Conservation (phyloP, 1,140 invertebrate genomes). For the Ostrea denselamellosa region DNA sequence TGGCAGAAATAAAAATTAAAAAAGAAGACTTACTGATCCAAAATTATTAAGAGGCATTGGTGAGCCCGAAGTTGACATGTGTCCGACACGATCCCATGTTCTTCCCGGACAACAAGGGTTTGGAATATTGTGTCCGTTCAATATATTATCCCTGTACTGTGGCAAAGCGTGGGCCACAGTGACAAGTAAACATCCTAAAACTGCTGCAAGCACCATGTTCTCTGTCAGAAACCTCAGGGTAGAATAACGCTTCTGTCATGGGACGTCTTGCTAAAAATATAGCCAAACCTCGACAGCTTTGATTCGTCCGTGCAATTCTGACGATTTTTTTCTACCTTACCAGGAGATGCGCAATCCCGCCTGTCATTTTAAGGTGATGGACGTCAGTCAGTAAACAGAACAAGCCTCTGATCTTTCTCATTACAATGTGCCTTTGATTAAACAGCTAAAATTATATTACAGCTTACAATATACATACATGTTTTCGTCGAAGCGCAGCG, state of each 20-base stretch:
- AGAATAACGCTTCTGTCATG: background rate
- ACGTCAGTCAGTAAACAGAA: background rate
- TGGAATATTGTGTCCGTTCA: background rate
- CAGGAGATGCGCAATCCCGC: constrained; percentile 8
- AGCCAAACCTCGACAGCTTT: background rate
- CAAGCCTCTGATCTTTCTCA: background rate
- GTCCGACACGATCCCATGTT: background rate
- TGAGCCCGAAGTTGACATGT: background rate
- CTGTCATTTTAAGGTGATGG: constrained; percentile 17
- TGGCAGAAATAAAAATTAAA: no score
- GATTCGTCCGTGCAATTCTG: constrained; percentile 3
- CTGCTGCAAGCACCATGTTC: background rate
- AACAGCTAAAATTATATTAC: background rate
- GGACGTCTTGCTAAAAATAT: background rate
- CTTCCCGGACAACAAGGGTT: constrained; percentile 13
- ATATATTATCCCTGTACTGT: constrained; percentile 2
- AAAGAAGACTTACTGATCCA: background rate
- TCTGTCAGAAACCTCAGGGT: constrained; percentile 11
- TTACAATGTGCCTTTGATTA: background rate
- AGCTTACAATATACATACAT: no score
- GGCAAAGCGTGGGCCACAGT: background rate
- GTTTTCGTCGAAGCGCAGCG: no score
- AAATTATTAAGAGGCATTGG: background rate
- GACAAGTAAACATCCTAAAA: constrained; percentile 11
- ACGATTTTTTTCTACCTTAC: background rate